Evolutionary conservation across 2,888 invertebrate genomes (phyloP).

Genomic region (Hirtodrosophila duncani): DNA sequence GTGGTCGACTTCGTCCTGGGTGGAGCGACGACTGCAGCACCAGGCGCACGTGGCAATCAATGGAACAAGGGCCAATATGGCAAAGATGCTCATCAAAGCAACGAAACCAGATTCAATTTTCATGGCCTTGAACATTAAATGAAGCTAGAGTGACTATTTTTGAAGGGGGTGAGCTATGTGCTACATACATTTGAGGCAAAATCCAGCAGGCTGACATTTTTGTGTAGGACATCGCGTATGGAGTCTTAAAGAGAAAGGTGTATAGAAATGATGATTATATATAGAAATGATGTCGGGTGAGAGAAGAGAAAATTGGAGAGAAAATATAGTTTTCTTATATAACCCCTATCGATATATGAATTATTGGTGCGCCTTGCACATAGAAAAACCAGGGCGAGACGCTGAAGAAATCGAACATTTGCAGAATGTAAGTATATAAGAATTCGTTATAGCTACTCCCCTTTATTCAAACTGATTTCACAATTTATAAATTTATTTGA

Average conservation of each 20-base stretch:
- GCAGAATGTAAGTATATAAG: no score
- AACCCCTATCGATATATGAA: no score
- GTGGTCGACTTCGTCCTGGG: conserved; percentile 77
- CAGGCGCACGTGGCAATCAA: conserved; percentile 82
- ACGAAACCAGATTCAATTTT: conserved; percentile 86
- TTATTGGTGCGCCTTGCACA: no score
- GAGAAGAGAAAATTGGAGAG: no score
- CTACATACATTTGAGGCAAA: conserved; percentile 76
- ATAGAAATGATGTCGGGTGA: no score
- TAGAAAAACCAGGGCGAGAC: no score
- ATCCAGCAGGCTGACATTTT: conserved; percentile 75
- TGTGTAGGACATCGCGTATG: conserved; percentile 76
- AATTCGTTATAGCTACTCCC: not conserved
- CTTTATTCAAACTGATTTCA: not conserved
- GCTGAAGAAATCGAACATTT: no score
- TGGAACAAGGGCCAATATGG: conserved; percentile 83
- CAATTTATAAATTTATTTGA: no score
- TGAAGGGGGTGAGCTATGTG: not conserved
- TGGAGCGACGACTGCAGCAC: conserved; percentile 78
- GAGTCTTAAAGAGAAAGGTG: conserved; percentile 56
- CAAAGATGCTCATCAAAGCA: conserved; percentile 82
- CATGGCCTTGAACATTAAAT: conserved; percentile 80
- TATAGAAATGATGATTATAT: no score
- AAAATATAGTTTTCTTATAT: no score
- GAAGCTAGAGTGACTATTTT: not conserved